A percentile compares a stretch with the other conserved stretches of the same genome.
Conservation (phyloP, 2,888 invertebrate species). For the Andrena marginata region DNA sequence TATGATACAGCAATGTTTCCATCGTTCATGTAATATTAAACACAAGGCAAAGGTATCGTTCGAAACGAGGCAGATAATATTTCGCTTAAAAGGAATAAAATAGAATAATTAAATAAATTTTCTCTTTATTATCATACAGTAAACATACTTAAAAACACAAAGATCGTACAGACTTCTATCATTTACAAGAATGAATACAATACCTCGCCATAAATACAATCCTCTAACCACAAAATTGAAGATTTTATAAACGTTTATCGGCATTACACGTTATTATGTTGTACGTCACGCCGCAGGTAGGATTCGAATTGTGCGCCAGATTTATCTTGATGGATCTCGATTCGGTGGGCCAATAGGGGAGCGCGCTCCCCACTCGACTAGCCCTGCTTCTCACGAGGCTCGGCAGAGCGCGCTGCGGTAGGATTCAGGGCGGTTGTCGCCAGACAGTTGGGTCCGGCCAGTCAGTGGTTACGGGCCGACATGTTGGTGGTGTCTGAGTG, state of each 20-base stretch:
- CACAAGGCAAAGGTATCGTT: too few species aligned
- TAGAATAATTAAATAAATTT: background rate
- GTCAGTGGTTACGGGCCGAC: conserved; percentile 83
- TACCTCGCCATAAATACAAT: background rate
- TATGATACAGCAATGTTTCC: background rate
- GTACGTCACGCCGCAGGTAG: background rate
- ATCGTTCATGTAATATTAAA: background rate
- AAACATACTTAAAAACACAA: too few species aligned
- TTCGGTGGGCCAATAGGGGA: conserved; percentile 22
- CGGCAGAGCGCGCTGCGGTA: conserved; percentile 65
- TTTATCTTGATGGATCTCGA: background rate
- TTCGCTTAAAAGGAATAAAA: background rate
- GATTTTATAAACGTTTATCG: background rate
- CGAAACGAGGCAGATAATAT: background rate
- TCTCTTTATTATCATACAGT: background rate
- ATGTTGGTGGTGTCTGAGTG: conserved; percentile 80
- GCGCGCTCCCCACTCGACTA: background rate
- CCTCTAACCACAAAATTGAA: background rate
- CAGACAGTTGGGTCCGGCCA: conserved; percentile 79
- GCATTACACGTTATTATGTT: background rate
- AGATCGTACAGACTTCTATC: background rate
- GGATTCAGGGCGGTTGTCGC: conserved; percentile 79
- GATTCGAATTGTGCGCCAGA: conserved; percentile 31
- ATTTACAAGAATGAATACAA: background rate
- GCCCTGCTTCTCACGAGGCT: background rate